Evolutionary conservation across 2,888 invertebrate genomes (phyloP), one percentile per base, ranked within the genome.

Genomic region (Pseudococcus viburni): DNA sequence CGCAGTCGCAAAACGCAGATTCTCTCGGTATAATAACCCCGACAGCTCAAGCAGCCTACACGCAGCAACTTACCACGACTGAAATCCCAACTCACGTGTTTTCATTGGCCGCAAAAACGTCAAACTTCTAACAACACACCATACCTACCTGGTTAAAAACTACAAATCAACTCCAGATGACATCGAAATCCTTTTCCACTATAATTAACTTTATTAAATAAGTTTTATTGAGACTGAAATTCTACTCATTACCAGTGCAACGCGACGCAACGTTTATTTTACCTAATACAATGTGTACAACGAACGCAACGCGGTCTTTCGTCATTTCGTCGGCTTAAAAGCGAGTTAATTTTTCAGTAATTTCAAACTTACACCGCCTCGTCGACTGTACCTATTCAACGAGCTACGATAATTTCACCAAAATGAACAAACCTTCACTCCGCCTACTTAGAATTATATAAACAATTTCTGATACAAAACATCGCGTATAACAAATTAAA

Each of bases 111-210:
- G 59, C 59, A 59, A 59, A 59, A 59, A 59, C 59, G 59, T 59
- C 59, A 59, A 59, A 59, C 59, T 59, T 59, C 59, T 19, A 59
- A 59, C 59, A 59, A 59, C n/a, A 59, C 59, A 19, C 59, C 19
- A 59, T n/a, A 59, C 19, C 59, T 59, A 59, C 19, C 59, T 19
- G 19, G 59, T 59, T 59, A 59, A 59, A 59, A 59, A 59, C 19
- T 59, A 59, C 59, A 59, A 59, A 59, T 59, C 59, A 59, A 59
- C 59, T 59, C 59, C 59, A 59, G 59, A 59, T 59, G 59, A 59
- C 59, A 59, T 59, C 59, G 59, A 59, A 59, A 59, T 59, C 59
- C 59, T 59, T 59, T 59, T 19, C 59, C 59, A 59, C 59, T 19
- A 59, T 59, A 59, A 59, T 59, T 59, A 59, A 59, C 59, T 59